phyloP scores from a whole-genome alignment of 2,888 invertebrate genomes.

The Lasioglossum leucozonium region DNA sequence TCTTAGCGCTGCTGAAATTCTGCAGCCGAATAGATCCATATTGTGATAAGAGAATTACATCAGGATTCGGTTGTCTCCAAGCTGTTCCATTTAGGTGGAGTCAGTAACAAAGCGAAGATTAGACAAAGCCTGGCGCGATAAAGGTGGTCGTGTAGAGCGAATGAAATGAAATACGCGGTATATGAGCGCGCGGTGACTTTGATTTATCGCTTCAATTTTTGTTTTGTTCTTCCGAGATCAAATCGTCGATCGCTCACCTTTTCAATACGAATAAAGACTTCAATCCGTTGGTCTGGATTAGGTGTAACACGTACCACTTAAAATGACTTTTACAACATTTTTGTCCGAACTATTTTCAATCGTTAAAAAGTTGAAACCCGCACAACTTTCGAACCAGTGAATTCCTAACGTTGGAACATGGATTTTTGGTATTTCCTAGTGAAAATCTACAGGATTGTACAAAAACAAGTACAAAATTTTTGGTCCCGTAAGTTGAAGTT shows the following conservation, averaged over 20 bases:
- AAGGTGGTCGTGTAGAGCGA: not conserved
- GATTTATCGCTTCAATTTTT: slow-evolving; percentile 42
- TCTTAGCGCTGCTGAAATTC: not conserved
- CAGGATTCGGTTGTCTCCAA: not conserved
- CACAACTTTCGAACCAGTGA: too few species aligned
- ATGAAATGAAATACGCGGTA: slow-evolving; percentile 31
- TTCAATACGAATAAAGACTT: not conserved
- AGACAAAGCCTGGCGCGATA: slow-evolving; percentile 12
- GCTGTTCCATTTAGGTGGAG: slow-evolving; percentile 19
- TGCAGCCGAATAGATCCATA: not conserved
- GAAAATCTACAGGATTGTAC: too few species aligned
- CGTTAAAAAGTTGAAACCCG: too few species aligned
- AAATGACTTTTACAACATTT: too few species aligned
- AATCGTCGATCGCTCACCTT: slow-evolving; percentile 13
- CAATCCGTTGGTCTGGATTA: too few species aligned
- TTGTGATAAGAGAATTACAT: slow-evolving; percentile 4
- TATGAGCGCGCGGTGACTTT: slow-evolving; percentile 42
- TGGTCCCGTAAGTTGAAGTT: too few species aligned
- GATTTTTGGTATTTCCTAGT: too few species aligned
- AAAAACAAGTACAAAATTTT: too few species aligned
- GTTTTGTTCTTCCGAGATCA: slow-evolving; percentile 23
- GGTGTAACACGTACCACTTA: too few species aligned
- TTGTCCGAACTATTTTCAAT: too few species aligned
- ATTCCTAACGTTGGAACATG: too few species aligned
- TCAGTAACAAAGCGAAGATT: slow-evolving; percentile 18